Evolutionary conservation across 1,140 invertebrate genomes (phyloP).

Genomic region (Sycophaga agraensis): DNA sequence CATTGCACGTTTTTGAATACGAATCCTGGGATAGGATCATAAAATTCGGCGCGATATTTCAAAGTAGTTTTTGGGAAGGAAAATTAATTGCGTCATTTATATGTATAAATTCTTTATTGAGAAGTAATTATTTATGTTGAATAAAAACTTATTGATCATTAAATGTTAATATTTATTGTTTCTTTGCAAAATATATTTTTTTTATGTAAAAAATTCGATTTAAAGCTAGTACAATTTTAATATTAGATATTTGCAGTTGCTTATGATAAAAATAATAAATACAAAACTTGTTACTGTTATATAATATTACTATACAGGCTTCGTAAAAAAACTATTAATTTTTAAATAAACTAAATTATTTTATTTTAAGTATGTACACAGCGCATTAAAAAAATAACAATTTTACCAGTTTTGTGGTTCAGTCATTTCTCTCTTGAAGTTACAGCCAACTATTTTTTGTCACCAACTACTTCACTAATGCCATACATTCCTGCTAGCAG

Average conservation of each 20-base stretch:
- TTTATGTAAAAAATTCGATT: not conserved
- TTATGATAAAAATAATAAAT: not conserved
- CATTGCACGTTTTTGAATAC: too few relatives aligned
- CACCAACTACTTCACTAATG: slow-evolving; percentile 64
- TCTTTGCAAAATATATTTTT: not conserved
- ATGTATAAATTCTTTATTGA: too few relatives aligned
- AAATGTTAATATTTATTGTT: too few relatives aligned
- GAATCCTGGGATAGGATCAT: too few relatives aligned
- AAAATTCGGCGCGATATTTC: too few relatives aligned
- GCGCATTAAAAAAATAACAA: not conserved
- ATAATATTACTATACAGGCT: not conserved
- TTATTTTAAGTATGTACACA: slow-evolving; percentile 14
- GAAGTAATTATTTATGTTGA: too few relatives aligned
- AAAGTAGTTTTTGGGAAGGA: too few relatives aligned
- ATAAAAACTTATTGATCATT: too few relatives aligned
- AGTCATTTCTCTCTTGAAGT: not conserved
- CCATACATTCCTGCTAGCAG: slow-evolving; percentile 75
- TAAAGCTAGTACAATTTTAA: not conserved
- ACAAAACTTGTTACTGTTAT: not conserved
- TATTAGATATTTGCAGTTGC: not conserved
- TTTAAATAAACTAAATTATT: slow-evolving; percentile 1
- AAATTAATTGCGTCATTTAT: too few relatives aligned
- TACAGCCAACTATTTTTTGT: slow-evolving; percentile 54
- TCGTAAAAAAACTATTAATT: not conserved
- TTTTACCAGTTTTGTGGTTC: not conserved